Percentiles rank a stretch among this genome's conserved stretches.
phyloP scores from a whole-genome alignment of 2,888 invertebrate genomes.

The Iphiclides podalirius region DNA sequence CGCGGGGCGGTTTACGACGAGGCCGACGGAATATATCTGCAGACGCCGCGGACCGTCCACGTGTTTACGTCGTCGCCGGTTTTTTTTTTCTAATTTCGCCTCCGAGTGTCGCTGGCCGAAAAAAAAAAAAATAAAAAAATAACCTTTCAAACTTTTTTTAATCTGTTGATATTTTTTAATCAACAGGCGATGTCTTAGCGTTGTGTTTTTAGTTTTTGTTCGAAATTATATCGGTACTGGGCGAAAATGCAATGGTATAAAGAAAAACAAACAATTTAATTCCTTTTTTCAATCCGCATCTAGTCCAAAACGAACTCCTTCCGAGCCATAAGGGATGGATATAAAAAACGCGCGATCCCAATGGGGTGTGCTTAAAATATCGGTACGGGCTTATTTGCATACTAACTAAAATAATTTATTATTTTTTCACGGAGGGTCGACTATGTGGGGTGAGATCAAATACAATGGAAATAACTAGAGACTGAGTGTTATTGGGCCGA shows the following conservation, averaged over 20 bases:
- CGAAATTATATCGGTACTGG: too few species aligned
- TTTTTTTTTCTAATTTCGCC: background rate
- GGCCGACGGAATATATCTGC: background rate
- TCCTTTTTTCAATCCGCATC: conserved; percentile 8
- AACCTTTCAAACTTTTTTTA: too few species aligned
- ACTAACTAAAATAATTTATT: conserved; percentile 81
- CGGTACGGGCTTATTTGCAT: conserved; percentile 76
- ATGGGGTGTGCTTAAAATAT: conserved; percentile 78
- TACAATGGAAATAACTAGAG: conserved; percentile 73
- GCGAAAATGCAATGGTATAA: background rate
- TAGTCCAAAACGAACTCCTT: conserved; percentile 36
- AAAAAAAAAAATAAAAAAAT: too few species aligned
- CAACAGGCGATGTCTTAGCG: too few species aligned
- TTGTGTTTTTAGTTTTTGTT: too few species aligned
- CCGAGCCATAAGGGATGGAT: conserved; percentile 63
- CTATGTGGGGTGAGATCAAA: conserved; percentile 63
- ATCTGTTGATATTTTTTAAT: too few species aligned
- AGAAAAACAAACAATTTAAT: conserved; percentile 1
- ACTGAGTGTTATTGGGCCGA: conserved; percentile 74
- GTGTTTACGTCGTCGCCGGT: too few species aligned
- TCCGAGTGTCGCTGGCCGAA: too few species aligned
- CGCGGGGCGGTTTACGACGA: conserved; percentile 21
- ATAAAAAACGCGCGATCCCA: conserved; percentile 59
- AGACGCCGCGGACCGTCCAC: too few species aligned
- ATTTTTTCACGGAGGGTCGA: conserved; percentile 76